A percentile compares a stretch with the other conserved stretches of the same genome.
phyloP scores from a whole-genome alignment of 2,888 invertebrate genomes.

The Nasonovia ribisnigri region DNA sequence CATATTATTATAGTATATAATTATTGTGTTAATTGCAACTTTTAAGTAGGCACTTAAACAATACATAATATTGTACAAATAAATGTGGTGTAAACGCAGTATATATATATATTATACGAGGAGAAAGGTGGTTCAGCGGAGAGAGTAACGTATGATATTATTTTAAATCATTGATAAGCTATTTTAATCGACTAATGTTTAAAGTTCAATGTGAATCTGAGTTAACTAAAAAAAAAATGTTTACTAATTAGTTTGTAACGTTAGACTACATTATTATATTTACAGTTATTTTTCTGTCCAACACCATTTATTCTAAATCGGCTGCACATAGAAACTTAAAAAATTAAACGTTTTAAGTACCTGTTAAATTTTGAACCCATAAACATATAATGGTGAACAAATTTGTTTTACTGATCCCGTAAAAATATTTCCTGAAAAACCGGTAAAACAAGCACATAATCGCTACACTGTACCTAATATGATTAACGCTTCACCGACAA shows the following conservation, averaged over 20 bases:
- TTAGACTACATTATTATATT: neutral
- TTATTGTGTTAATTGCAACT: neutral
- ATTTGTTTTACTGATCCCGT: neutral
- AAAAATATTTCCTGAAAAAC: neutral
- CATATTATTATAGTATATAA: neutral
- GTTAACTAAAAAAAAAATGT: neutral
- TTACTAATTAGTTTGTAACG: neutral
- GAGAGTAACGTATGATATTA: neutral
- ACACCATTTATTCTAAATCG: neutral
- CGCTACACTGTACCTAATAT: neutral
- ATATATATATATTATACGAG: neutral
- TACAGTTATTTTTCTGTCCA: neutral
- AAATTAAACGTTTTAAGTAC: neutral
- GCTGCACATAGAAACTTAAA: neutral
- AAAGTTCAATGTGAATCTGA: neutral
- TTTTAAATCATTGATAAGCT: neutral
- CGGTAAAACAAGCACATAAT: neutral
- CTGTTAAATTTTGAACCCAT: neutral
- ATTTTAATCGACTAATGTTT: neutral
- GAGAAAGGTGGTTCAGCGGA: neutral
- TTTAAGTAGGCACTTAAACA: neutral
- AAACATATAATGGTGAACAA: neutral
- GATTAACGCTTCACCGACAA: neutral
- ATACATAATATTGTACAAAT: neutral
- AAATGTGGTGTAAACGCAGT: neutral